These are phyloP conservation scores for Noctua pronuba DNA, from an alignment of 2,888 invertebrate species.

Conservation along the genomic window DNA sequence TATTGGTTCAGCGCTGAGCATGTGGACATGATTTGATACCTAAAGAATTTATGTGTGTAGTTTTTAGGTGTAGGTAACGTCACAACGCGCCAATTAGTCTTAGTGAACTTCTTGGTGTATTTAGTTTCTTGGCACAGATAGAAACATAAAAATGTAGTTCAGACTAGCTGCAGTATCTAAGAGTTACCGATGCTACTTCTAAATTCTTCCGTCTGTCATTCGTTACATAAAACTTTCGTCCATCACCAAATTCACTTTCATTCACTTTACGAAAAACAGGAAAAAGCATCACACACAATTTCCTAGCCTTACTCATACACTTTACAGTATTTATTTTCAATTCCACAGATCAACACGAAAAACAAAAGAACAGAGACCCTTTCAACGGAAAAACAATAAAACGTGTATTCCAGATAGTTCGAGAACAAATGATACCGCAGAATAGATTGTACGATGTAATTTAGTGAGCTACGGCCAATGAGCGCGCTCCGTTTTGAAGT, in stretches of 20 bases:
- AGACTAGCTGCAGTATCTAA: not conserved
- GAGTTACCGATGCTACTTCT: not conserved
- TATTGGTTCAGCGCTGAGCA: not conserved
- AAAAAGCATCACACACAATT: conserved; percentile 25
- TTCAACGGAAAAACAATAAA: conserved; percentile 49
- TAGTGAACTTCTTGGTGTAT: not conserved
- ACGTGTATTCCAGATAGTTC: conserved; percentile 38
- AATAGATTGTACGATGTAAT: conserved; percentile 63
- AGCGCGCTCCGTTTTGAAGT: conserved; percentile 49
- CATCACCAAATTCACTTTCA: conserved; percentile 28
- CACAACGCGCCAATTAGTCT: not conserved
- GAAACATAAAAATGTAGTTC: not conserved
- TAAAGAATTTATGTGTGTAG: not conserved
- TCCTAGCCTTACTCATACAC: conserved; percentile 14
- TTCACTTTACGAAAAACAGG: conserved; percentile 13
- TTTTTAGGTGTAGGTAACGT: not conserved
- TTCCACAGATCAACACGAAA: conserved; percentile 42
- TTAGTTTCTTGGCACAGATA: not conserved
- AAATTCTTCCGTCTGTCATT: not conserved
- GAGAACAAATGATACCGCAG: conserved; percentile 54
- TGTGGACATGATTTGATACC: not conserved
- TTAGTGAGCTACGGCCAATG: conserved; percentile 54
- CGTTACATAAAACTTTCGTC: not conserved
- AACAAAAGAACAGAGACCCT: conserved; percentile 36
- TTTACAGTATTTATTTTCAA: conserved; percentile 50